phyloP scores from a whole-genome alignment of 1,140 invertebrate genomes.

The Euura saliciscinereae region DNA sequence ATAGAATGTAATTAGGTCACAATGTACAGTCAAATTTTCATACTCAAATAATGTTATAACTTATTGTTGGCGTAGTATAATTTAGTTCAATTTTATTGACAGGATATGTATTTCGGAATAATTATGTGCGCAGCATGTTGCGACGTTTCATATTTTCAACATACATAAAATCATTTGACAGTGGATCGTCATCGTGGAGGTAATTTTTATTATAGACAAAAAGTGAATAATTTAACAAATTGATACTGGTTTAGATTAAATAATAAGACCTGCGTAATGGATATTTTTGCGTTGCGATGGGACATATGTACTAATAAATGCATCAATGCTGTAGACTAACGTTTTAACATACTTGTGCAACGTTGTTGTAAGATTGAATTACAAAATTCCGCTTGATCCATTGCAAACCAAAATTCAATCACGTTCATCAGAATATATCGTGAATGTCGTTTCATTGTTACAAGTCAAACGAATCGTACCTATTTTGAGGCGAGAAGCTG shows the following conservation, averaged over 20 bases:
- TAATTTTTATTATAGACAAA: too few relatives aligned
- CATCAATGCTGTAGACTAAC: too few relatives aligned
- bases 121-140: not conserved
- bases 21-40: slow-evolving; percentile 3
- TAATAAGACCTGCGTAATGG: too few relatives aligned
- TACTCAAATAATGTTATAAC: slow-evolving; percentile 2
- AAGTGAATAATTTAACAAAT: not conserved
- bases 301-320: too few relatives aligned
- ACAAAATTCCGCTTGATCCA: not conserved
- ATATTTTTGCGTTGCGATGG: too few relatives aligned
- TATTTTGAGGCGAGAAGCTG: not conserved
- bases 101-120: not conserved
- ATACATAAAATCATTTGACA: too few relatives aligned
- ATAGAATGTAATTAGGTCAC: not conserved
- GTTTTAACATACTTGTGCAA: too few relatives aligned
- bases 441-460: not conserved
- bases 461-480: not conserved
- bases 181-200: too few relatives aligned
- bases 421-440: not conserved
- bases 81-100: not conserved
- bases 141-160: too few relatives aligned
- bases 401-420: not conserved
- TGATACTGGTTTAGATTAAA: not conserved
- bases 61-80: not conserved
- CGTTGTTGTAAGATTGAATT: too few relatives aligned